These are phyloP conservation scores for Megathymus violae DNA, from an alignment of 1,140 invertebrate genomes.

Conservation along the genomic window DNA sequence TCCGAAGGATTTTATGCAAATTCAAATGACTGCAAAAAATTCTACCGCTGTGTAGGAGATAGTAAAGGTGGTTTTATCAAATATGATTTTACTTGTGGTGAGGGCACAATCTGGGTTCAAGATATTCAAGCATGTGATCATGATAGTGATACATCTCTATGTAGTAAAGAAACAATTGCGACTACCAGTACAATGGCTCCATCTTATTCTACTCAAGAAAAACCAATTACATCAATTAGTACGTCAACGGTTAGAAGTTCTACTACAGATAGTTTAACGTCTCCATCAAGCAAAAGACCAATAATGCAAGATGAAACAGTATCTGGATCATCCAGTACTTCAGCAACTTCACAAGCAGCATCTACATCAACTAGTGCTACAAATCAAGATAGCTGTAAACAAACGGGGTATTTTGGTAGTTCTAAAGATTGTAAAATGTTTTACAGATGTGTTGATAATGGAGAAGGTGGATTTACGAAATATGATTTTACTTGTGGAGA, in stretches of 20 bases:
- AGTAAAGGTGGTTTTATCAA: slow-evolving; percentile 85
- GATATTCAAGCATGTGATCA: slow-evolving; percentile 88
- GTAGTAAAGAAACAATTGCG: slow-evolving; percentile 40
- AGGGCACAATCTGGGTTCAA: slow-evolving; percentile 90
- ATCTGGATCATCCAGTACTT: slow-evolving; percentile 7
- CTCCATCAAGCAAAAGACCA: slow-evolving; percentile 9
- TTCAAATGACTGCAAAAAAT: slow-evolving; percentile 89
- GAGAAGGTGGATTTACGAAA: slow-evolving; percentile 84
- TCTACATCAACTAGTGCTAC: slow-evolving; percentile 7
- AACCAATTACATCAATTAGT: slow-evolving; percentile 11
- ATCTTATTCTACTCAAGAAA: slow-evolving; percentile 22
- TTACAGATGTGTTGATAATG: slow-evolving; percentile 89
- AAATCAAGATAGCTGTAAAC: slow-evolving; percentile 53
- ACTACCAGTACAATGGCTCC: slow-evolving; percentile 40
- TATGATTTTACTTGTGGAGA: slow-evolving; percentile 89
- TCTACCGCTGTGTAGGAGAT: slow-evolving; percentile 89
- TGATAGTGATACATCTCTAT: slow-evolving; percentile 80
- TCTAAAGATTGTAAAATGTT: slow-evolving; percentile 90
- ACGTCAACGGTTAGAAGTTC: slow-evolving; percentile 11
- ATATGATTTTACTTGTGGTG: slow-evolving; percentile 89
- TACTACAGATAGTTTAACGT: slow-evolving; percentile 3
- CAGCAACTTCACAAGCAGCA: not conserved
- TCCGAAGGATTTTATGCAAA: slow-evolving; percentile 88
- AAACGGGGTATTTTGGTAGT: slow-evolving; percentile 87
- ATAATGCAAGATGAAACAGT: slow-evolving; percentile 44